These are phyloP conservation scores for Sinopyrophorus schimmeli DNA, from an alignment of 2,888 invertebrate species.

Conservation along the genomic window DNA sequence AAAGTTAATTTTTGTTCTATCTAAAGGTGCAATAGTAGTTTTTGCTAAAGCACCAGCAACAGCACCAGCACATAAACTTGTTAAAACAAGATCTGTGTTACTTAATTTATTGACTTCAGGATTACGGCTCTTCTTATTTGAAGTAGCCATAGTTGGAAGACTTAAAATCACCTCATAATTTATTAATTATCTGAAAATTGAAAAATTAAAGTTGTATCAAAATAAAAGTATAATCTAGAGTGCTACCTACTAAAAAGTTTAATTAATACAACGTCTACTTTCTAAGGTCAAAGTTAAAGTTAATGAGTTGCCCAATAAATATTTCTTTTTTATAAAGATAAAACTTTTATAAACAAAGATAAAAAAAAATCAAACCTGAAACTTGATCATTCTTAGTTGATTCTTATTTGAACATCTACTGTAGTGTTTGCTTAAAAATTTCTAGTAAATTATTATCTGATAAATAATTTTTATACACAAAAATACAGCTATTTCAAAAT, in stretches of 20 bases:
- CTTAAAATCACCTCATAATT: constrained; percentile 39
- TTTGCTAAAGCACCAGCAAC: constrained; percentile 94
- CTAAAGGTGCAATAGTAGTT: constrained; percentile 94
- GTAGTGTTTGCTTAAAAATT: no score
- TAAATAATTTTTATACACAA: no score
- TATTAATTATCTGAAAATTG: no score
- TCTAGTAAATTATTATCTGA: no score
- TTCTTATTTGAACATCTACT: no score
- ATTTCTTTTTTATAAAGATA: constrained; percentile 4
- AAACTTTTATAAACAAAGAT: constrained; percentile 6
- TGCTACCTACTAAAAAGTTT: no score
- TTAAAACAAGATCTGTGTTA: constrained; percentile 68
- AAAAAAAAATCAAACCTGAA: not conserved
- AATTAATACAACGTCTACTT: no score
- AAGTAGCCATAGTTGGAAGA: constrained; percentile 36
- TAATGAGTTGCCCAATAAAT: not conserved
- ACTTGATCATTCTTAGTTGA: no score
- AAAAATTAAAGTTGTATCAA: constrained; percentile 2
- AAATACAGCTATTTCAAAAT: not conserved
- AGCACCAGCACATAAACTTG: constrained; percentile 90
- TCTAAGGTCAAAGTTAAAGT: constrained; percentile 2
- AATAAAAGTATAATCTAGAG: no score
- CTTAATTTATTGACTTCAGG: constrained; percentile 44
- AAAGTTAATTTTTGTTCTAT: constrained; percentile 98
- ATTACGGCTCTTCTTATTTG: constrained; percentile 27